A percentile compares a stretch with the other conserved stretches of the same genome.
Conservation (phyloP, 2,888 invertebrate genomes). For the Mimachlamys varia region DNA sequence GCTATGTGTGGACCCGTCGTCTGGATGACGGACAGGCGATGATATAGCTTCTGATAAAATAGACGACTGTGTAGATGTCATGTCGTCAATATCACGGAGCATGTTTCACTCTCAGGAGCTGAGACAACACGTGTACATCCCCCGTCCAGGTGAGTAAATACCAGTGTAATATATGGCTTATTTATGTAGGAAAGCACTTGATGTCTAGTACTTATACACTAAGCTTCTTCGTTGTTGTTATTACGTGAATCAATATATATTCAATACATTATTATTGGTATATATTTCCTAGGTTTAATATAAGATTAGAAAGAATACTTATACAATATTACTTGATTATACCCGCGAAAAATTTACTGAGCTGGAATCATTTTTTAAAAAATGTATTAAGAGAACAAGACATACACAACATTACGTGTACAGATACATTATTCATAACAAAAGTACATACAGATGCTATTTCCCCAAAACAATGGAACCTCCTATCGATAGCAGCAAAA, state of each 20-base stretch:
- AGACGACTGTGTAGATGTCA: background rate
- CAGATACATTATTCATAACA: too few relatives aligned
- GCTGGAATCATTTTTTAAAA: too few relatives aligned
- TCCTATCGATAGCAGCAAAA: too few relatives aligned
- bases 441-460: too few relatives aligned
- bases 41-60: background rate
- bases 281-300: background rate
- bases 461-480: too few relatives aligned
- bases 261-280: too few relatives aligned
- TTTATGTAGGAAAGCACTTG: background rate
- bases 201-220: background rate
- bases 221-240: background rate
- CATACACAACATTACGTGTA: too few relatives aligned
- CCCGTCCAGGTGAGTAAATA: slow-evolving; percentile 10
- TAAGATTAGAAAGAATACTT: too few relatives aligned
- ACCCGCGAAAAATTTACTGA: too few relatives aligned
- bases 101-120: slow-evolving; percentile 32
- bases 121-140: background rate
- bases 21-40: background rate
- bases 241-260: background rate
- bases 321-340: too few relatives aligned
- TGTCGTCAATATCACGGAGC: background rate
- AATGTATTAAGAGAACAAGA: too few relatives aligned
- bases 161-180: background rate
- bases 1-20: background rate